phyloP scores from a whole-genome alignment of 1,140 invertebrate species.

The Trichonephila clavipes region DNA sequence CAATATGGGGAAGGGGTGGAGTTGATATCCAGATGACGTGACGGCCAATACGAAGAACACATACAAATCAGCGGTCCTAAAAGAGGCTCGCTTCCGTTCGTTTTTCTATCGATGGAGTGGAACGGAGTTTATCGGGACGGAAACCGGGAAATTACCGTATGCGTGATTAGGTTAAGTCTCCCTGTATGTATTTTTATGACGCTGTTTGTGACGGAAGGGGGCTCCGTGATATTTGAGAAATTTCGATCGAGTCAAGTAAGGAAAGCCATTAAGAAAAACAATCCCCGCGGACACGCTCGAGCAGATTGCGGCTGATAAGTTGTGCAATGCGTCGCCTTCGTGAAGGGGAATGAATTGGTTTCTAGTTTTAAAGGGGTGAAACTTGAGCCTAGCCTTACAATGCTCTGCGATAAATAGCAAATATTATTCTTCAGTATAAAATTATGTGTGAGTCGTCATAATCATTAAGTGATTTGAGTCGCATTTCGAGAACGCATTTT shows the following conservation, averaged over 20 bases:
- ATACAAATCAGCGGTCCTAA: conserved; percentile 74
- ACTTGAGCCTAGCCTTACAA: no score
- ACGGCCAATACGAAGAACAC: conserved; percentile 68
- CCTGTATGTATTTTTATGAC: conserved; percentile 33
- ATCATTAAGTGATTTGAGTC: no score
- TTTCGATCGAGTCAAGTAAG: conserved; percentile 40
- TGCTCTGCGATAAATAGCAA: no score
- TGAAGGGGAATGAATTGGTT: no score
- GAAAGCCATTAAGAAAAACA: conserved; percentile 38
- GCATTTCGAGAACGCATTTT: no score
- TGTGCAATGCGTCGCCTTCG: neutral
- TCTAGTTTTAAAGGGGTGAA: no score
- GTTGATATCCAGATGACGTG: conserved; percentile 75
- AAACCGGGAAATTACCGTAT: conserved; percentile 72
- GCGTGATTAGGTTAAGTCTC: conserved; percentile 72
- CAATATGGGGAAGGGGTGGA: conserved; percentile 76
- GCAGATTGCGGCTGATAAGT: neutral
- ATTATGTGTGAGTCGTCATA: no score
- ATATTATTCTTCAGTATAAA: no score
- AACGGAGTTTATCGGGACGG: conserved; percentile 63
- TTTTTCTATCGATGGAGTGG: conserved; percentile 58
- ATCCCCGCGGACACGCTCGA: neutral
- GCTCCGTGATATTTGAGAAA: conserved; percentile 40
- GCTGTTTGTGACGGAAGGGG: conserved; percentile 36
- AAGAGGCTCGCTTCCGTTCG: conserved; percentile 63